These are phyloP conservation scores for Pagetopsis macropterus DNA, from an alignment of 2,797 vertebrate genomes.

Conservation along the genomic window DNA sequence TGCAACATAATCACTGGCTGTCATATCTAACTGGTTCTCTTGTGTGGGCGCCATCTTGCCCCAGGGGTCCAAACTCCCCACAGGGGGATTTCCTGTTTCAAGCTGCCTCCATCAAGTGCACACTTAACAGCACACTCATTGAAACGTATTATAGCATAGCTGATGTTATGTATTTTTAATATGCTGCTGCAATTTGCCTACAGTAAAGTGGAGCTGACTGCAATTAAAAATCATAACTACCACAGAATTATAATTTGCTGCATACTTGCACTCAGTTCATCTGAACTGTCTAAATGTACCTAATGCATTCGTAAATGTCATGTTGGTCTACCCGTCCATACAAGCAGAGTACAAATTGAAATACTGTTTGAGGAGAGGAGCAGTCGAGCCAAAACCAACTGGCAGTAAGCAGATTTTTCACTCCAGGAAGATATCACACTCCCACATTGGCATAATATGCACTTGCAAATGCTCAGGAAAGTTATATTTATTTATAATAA, in stretches of 20 bases:
- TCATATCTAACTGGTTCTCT: slow-evolving; percentile 54
- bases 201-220: slow-evolving; percentile 35
- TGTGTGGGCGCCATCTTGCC: slow-evolving; percentile 55
- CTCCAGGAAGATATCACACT: slow-evolving; percentile 72
- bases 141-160: slow-evolving; percentile 49
- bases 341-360: slow-evolving; percentile 67
- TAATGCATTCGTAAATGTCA: slow-evolving; percentile 71
- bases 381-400: slow-evolving; percentile 73
- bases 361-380: slow-evolving; percentile 57
- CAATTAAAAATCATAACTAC: slow-evolving; percentile 49
- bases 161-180: slow-evolving; percentile 55
- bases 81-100: slow-evolving; percentile 60
- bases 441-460: slow-evolving; percentile 63
- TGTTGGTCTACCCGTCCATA: slow-evolving; percentile 51
- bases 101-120: slow-evolving; percentile 37
- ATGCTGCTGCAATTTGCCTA: slow-evolving; percentile 49
- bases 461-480: slow-evolving; percentile 62
- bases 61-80: slow-evolving; percentile 37
- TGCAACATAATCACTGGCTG: slow-evolving; percentile 62
- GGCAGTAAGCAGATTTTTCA: slow-evolving; percentile 74
- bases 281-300: slow-evolving; percentile 53
- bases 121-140: slow-evolving; percentile 36
- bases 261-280: slow-evolving; percentile 53
- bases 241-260: slow-evolving; percentile 40
- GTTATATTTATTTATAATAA: slow-evolving; percentile 50